Base-by-base conservation (phyloP, 2,113 vertebrate species). In the Calypte anna region DNA sequence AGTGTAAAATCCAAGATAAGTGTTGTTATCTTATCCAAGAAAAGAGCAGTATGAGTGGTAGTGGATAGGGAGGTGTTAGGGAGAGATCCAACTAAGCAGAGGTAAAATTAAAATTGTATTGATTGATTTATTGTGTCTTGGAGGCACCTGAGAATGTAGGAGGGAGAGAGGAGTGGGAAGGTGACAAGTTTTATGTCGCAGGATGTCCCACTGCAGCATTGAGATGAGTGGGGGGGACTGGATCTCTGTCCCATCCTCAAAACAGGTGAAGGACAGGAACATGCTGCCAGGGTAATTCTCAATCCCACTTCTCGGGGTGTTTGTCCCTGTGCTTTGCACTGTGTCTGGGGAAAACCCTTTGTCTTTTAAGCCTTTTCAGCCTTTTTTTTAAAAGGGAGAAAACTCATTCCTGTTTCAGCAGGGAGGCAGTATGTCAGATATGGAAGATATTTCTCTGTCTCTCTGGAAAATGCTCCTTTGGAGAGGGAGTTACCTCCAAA, bases 401-500 rank as follows among this genome's bases (percentile, higher is more conserved):
- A 24, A 24, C 11, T 51, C 21, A 51, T 51, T 22, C 50, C 50
- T 23, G 50, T 51, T 19, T 51, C 50, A 51, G 50, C 48, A 58
- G 48, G 30, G 12, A 62, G 51, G 24, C 54, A 28, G 0, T 1
- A 6, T 7, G 7, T 1, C 17, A 68, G 22, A 21, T 53, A 14
- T 14, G 25, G 36, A 55, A 77, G 30, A 48, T 36, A 19, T 1
- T 2, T 5, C 31, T 23, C 0, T 20, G 2, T 43, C 12, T 69
- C 40, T 77, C 25, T 59, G 59, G 62, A 43, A 93, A 36, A 57
- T 7, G 30, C 9, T 69, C 20, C 50, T 67, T 33, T 33, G 33
- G 33, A 33, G 33, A 33, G 33, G 30, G 14, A 66, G 21, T 80
- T 50, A 50, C 27, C 21, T 70, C 38, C 7, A 27, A 27, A 76